Base-by-base conservation (phyloP, 2,888 invertebrate genomes). In the Galeopsomyia nigrocyanea region DNA sequence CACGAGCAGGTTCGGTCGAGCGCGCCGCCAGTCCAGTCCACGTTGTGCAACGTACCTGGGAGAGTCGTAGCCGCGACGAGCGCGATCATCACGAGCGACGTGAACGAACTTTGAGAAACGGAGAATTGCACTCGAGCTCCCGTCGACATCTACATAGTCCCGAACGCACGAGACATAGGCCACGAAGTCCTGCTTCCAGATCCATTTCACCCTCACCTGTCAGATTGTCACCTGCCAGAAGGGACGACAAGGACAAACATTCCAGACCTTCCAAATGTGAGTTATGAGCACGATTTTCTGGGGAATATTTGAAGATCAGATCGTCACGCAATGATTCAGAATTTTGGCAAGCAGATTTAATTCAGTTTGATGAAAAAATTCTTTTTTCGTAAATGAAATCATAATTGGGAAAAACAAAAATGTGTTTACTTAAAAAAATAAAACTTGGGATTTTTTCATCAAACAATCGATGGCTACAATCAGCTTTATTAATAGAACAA, bases 41-140 rank as follows among this genome's bases (percentile, higher is more conserved):
- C 74, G 83, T 85, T 1, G 82, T 85, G 5, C 83, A 84, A 58
- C 79, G 84, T 76, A 85, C 85, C 6, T 84, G 85, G 85, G 85
- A 85, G 71, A 83, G 76, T 56, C 84, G 85, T 3, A 82, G 70
- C 68, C 78, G 80, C 26, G 82, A 83, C 61, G 77, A 75, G 31
- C 80, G 39, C 39, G 39, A 39, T 39, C 68, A 72, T 50, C 61
- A 74, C 31, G 60, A 68, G 22, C 77, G 77, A 10, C 75, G 79
- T 17, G 47, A 61, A n/a, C n/a, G 22, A 46, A 47, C 46, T n/a
- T n/a, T n/a, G 50, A n/a, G 51, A 31, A 49, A 49, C 66, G 31
- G 22, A 31, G 19, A 19, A 17, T 17, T 19, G 6, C n/a, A 7
- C 9, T 46, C 49, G 50, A 62, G 50, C 49, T 49, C 62, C 2